Conservation (phyloP, 2,113 vertebrate species). For the Mormyrus iriodes region DNA sequence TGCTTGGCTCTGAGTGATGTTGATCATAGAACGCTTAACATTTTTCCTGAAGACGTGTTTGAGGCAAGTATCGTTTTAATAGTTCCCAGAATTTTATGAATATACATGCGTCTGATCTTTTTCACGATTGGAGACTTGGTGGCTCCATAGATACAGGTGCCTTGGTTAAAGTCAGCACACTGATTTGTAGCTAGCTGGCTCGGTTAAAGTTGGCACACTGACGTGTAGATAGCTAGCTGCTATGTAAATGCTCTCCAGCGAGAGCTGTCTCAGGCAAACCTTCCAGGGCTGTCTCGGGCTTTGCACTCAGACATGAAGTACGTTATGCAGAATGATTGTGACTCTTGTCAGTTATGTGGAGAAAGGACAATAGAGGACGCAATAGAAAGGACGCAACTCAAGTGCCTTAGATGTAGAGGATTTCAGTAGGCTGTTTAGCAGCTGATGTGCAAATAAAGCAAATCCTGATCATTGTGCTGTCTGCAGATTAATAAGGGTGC, state of each 20-base stretch:
- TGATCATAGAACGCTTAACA: not conserved
- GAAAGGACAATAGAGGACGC: not conserved
- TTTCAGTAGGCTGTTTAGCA: not conserved
- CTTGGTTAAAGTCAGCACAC: not conserved
- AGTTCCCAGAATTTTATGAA: not conserved
- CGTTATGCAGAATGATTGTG: not conserved
- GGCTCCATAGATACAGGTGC: not conserved
- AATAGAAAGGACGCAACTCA: not conserved
- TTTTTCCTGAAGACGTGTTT: not conserved
- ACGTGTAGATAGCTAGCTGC: not conserved
- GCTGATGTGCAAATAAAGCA: not conserved
- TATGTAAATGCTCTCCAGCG: not conserved
- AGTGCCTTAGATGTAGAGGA: not conserved
- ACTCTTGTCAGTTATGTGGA: not conserved
- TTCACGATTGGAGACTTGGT: not conserved
- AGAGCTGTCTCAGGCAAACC: not conserved
- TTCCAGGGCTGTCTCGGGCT: not conserved
- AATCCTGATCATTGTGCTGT: too few relatives aligned
- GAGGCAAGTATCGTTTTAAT: not conserved
- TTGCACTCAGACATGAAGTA: not conserved
- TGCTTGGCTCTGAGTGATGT: not conserved
- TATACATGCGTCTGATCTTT: not conserved
- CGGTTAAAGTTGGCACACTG: not conserved
- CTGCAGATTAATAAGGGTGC: too few relatives aligned
- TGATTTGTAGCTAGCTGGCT: not conserved